Evolutionary conservation across 2,113 vertebrate genomes (phyloP).

Genomic region (Oreocharis arfaki): DNA sequence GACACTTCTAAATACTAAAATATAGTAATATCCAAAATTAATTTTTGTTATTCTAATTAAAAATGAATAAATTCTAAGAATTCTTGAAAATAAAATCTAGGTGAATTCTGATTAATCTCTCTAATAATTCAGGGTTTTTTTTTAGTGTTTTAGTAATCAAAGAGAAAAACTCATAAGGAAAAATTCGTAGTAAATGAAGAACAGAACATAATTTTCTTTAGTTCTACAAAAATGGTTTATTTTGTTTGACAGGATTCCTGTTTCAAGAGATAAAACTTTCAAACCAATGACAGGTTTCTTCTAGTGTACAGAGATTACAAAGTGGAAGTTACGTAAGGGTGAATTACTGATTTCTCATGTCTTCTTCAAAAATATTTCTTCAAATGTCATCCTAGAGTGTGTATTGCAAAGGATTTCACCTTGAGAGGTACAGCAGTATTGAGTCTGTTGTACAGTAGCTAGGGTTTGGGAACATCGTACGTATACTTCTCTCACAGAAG

Average conservation of each 20-base stretch:
- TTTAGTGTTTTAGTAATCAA: background rate
- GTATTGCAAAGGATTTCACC: background rate
- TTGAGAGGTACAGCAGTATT: background rate
- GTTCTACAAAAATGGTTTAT: background rate
- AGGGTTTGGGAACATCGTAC: background rate
- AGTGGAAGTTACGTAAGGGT: background rate
- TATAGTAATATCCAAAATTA: background rate
- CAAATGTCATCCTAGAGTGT: background rate
- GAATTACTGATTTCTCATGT: background rate
- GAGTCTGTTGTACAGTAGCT: background rate
- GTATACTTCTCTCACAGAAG: background rate
- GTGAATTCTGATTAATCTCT: background rate
- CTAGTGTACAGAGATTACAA: background rate
- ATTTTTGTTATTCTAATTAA: background rate
- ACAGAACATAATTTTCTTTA: background rate
- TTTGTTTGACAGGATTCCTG: background rate
- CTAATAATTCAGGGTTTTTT: background rate
- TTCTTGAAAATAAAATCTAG: background rate
- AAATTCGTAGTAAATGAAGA: background rate
- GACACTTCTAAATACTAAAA: background rate
- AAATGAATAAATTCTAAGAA: background rate
- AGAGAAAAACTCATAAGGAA: background rate
- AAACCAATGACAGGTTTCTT: background rate
- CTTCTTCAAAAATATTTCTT: background rate
- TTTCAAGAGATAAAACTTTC: background rate